phyloP scores from a whole-genome alignment of 2,888 invertebrate species.

The Drosophila leonis region DNA sequence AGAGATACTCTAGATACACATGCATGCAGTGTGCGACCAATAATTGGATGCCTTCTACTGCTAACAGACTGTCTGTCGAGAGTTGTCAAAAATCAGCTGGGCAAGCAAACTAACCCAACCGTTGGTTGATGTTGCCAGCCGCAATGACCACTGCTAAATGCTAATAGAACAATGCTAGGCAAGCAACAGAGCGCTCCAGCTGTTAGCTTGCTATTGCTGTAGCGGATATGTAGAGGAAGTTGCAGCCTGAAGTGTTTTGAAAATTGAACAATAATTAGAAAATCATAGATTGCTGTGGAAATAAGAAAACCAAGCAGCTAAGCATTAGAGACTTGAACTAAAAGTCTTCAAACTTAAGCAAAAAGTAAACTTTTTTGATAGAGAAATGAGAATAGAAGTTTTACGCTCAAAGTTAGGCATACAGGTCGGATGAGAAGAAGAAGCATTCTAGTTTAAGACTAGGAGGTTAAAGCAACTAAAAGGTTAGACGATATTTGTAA shows the following conservation, averaged over 20 bases:
- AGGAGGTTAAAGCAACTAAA: too few species aligned
- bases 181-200: constrained; percentile 8
- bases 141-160: constrained; percentile 25
- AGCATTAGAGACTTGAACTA: too few species aligned
- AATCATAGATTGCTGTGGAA: too few species aligned
- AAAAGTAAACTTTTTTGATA: too few species aligned
- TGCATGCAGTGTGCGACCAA: constrained; percentile 29
- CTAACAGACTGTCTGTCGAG: constrained; percentile 33
- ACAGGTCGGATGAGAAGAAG: too few species aligned
- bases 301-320: not conserved
- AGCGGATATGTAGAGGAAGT: not conserved
- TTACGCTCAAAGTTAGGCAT: too few species aligned
- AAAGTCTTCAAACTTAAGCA: not conserved
- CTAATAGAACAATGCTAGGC: constrained; percentile 2
- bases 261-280: not conserved
- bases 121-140: not conserved
- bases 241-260: constrained; percentile 1
- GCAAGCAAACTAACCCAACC: constrained; percentile 2
- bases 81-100: constrained; percentile 55
- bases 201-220: not conserved
- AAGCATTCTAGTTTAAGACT: too few species aligned
- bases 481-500: too few species aligned
- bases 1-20: not conserved
- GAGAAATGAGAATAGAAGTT: too few species aligned
- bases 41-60: constrained; percentile 58